Percentiles rank a stretch among this genome's conserved stretches.
Conservation (phyloP, 2,888 invertebrate species). For the Glaucopsyche alexis region DNA sequence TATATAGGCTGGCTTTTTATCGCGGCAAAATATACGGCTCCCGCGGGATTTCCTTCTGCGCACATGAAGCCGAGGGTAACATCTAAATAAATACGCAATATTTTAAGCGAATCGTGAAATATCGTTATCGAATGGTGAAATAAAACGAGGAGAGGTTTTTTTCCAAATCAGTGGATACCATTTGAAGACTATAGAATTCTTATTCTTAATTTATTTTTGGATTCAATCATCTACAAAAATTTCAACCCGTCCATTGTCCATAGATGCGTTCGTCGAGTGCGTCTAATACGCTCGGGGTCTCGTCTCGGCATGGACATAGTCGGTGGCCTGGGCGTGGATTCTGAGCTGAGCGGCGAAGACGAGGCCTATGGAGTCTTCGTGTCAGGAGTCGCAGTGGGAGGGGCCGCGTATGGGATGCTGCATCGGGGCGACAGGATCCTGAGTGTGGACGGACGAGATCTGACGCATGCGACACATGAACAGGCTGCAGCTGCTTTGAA, state of each 20-base stretch:
- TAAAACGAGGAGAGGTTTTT: no score
- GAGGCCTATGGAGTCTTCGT: conserved; percentile 75
- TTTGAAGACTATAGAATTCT: no score
- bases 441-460: conserved; percentile 86
- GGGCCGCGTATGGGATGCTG: conserved; percentile 73
- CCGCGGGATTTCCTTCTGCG: no score
- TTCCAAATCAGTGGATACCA: no score
- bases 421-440: conserved; percentile 86
- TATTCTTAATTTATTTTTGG: no score
- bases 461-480: conserved; percentile 87
- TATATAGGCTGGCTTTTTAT: no score
- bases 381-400: conserved; percentile 67
- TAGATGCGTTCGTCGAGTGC: conserved; percentile 74
- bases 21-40: no score
- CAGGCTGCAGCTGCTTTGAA: conserved; percentile 85
- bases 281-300: conserved; percentile 71
- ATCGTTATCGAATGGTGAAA: no score
- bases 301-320: conserved; percentile 77
- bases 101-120: no score
- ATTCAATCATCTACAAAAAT: neutral
- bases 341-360: conserved; percentile 58
- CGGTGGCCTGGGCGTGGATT: conserved; percentile 70
- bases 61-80: no score
- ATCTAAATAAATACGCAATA: no score
- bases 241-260: neutral